Evolutionary conservation across 2,888 invertebrate species (phyloP).

Genomic region (Syrista parreyssii): DNA sequence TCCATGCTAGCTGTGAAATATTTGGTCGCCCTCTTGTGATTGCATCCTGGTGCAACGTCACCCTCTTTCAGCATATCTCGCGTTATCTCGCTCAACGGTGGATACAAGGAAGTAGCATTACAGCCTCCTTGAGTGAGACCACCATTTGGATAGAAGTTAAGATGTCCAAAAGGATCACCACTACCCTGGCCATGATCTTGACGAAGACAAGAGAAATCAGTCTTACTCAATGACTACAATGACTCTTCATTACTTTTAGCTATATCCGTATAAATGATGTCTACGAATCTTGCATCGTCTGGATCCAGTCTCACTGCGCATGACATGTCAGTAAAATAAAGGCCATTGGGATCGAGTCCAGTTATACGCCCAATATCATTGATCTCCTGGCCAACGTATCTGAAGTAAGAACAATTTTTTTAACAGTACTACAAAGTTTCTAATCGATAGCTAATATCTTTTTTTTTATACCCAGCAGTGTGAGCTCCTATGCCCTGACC

Average conservation of each 20-base stretch:
- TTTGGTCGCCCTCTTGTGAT: conserved; percentile 64
- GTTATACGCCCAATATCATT: conserved; percentile 55
- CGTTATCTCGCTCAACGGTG: conserved; percentile 47
- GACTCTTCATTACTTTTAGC: conserved; percentile 43
- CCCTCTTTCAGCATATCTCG: conserved; percentile 53
- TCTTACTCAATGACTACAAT: neutral
- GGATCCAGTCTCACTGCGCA: conserved; percentile 68
- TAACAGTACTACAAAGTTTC: neutral
- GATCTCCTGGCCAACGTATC: conserved; percentile 64
- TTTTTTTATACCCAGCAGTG: conserved; percentile 61
- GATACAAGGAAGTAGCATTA: conserved; percentile 43
- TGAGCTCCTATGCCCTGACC: conserved; percentile 70
- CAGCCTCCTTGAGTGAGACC: conserved; percentile 63
- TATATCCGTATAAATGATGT: conserved; percentile 71
- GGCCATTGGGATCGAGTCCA: conserved; percentile 73
- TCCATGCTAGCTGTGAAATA: conserved; percentile 60
- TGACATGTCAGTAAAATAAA: conserved; percentile 70
- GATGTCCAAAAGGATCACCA: conserved; percentile 57
- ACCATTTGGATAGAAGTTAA: conserved; percentile 64
- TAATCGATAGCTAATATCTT: neutral
- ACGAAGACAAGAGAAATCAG: neutral
- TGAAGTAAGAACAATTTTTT: neutral
- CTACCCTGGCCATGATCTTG: conserved; percentile 59
- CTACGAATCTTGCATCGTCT: conserved; percentile 70
- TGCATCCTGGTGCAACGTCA: conserved; percentile 63